Percentiles rank a stretch among this genome's conserved stretches.
Evolutionary conservation across 1,140 invertebrate species (phyloP).

Genomic region (Papilio glaucus): DNA sequence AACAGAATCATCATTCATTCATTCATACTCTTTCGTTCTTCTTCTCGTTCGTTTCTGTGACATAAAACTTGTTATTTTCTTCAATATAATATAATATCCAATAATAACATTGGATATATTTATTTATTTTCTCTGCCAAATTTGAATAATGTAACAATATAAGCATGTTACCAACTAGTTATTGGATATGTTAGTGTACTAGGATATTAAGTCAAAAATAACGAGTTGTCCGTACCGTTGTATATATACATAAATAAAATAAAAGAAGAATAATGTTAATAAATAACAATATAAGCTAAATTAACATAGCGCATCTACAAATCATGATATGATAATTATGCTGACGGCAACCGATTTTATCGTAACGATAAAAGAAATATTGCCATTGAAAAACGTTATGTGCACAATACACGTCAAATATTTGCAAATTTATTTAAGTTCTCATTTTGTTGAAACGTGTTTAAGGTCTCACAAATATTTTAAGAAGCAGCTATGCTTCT

Average conservation of each 20-base stretch:
- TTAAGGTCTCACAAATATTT: slow-evolving; percentile 3
- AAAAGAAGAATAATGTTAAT: slow-evolving; percentile 11
- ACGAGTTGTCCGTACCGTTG: not conserved
- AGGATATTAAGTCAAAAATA: not conserved
- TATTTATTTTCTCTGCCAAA: no score
- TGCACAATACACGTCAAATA: slow-evolving; percentile 34
- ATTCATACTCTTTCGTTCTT: no score
- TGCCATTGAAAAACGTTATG: slow-evolving; percentile 18
- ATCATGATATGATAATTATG: slow-evolving; percentile 32
- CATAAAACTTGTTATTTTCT: no score
- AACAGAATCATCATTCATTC: no score
- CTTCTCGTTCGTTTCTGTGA: no score
- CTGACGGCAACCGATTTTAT: slow-evolving; percentile 18
- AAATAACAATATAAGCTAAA: slow-evolving; percentile 29
- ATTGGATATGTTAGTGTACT: no score
- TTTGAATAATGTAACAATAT: no score
- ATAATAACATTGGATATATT: no score
- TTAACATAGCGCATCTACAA: slow-evolving; percentile 29
- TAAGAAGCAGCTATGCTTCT: not conserved
- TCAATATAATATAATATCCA: no score
- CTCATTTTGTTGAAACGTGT: not conserved
- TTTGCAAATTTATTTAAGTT: slow-evolving; percentile 24
- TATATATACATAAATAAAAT: not conserved
- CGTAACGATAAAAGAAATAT: slow-evolving; percentile 26
- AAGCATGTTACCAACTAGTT: no score